These are phyloP conservation scores for Lacerta bilineata DNA, from an alignment of 2,797 vertebrate genomes.

Conservation along the genomic window DNA sequence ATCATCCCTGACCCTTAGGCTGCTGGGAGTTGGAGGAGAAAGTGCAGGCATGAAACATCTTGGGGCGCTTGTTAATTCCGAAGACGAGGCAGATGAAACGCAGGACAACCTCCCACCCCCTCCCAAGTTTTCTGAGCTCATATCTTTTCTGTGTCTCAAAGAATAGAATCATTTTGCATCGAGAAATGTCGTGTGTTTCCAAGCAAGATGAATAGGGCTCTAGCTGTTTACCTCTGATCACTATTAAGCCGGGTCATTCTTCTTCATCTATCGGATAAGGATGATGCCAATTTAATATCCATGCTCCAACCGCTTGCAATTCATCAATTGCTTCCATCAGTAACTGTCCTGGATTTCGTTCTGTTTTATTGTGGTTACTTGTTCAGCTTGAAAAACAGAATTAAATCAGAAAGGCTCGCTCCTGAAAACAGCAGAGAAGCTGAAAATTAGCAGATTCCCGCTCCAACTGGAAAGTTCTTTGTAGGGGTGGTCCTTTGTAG, in stretches of 20 bases:
- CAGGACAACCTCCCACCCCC: too few relatives aligned
- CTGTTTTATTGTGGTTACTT: not conserved
- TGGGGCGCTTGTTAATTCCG: not conserved
- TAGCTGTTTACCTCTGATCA: slow-evolving; percentile 20
- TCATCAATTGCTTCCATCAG: slow-evolving; percentile 19
- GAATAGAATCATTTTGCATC: not conserved
- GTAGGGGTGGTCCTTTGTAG: not conserved
- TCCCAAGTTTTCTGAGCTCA: not conserved
- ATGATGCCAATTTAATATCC: slow-evolving; percentile 15
- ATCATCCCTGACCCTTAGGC: not conserved
- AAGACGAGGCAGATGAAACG: not conserved
- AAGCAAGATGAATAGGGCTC: slow-evolving; percentile 38
- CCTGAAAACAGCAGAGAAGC: not conserved
- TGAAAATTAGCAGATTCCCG: not conserved
- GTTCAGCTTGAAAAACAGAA: not conserved
- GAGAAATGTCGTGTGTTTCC: not conserved
- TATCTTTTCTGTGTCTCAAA: not conserved
- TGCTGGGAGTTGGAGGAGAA: not conserved
- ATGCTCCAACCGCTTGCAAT: not conserved
- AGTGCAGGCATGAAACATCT: not conserved
- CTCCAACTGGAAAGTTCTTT: not conserved
- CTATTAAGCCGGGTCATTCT: slow-evolving; percentile 5
- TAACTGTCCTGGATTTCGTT: not conserved
- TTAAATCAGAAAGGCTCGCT: not conserved
- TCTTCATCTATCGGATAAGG: slow-evolving; percentile 19